Conservation (phyloP, 2,888 invertebrate genomes). For the Globia sparganii region DNA sequence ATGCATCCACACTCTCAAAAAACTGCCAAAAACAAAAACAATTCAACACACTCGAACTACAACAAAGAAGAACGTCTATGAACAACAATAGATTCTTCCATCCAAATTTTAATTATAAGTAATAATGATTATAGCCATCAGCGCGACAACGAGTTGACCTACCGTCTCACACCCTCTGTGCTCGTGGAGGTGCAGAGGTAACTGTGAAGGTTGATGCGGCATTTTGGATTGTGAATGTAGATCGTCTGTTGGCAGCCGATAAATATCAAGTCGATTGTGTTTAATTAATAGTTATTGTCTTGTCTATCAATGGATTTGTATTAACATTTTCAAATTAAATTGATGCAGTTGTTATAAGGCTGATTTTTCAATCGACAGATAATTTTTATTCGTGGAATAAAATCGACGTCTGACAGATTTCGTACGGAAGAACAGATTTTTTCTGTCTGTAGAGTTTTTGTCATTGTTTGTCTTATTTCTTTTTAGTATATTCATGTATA, state of each 20-base stretch:
- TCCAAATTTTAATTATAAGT: slow-evolving; percentile 88
- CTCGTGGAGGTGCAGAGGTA: slow-evolving; percentile 46
- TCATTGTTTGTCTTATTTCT: too few relatives aligned
- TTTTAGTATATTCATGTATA: too few relatives aligned
- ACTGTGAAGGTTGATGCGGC: slow-evolving; percentile 72
- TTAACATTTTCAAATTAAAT: too few relatives aligned
- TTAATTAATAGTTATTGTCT: too few relatives aligned
- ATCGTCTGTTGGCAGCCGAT: neutral
- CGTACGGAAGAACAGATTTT: too few relatives aligned
- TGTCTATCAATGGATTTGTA: too few relatives aligned
- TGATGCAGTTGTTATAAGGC: too few relatives aligned
- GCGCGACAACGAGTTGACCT: slow-evolving; percentile 87
- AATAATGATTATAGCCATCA: slow-evolving; percentile 88
- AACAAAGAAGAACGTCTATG: slow-evolving; percentile 53
- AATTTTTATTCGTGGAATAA: too few relatives aligned
- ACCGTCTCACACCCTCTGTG: slow-evolving; percentile 84
- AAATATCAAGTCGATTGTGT: too few relatives aligned
- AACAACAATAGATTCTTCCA: slow-evolving; percentile 80
- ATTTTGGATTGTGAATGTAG: slow-evolving; percentile 38
- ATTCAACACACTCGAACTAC: slow-evolving; percentile 41
- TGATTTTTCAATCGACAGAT: too few relatives aligned
- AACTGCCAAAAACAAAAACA: slow-evolving; percentile 6
- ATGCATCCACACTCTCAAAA: neutral
- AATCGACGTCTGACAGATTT: too few relatives aligned
- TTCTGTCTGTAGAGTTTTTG: too few relatives aligned